These are phyloP conservation scores for Tetheella fluctuosa DNA, from an alignment of 2,888 invertebrate species.

Conservation along the genomic window DNA sequence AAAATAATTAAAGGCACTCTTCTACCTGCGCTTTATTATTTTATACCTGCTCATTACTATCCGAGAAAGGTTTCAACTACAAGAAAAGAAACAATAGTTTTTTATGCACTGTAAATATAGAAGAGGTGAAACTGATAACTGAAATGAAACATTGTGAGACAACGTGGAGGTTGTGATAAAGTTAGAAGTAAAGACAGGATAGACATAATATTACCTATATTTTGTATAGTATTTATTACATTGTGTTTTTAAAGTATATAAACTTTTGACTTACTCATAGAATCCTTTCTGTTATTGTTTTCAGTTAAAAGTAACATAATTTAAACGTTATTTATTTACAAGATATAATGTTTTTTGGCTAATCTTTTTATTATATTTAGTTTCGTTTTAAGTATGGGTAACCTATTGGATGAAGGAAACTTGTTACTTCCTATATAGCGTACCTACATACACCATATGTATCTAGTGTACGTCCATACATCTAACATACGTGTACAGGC, in stretches of 20 bases:
- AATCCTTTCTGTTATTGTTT: too few relatives aligned
- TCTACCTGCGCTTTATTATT: conserved; percentile 66
- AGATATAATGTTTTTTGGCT: not conserved
- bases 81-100: conserved; percentile 72
- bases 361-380: not conserved
- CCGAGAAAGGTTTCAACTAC: conserved; percentile 84
- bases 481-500: conserved; percentile 6
- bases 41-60: conserved; percentile 83
- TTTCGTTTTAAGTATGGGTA: not conserved
- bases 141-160: conserved; percentile 4
- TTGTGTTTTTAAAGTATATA: not conserved
- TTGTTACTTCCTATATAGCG: not conserved
- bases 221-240: not conserved
- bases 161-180: not conserved
- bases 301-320: too few relatives aligned
- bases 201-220: not conserved
- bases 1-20: conserved; percentile 50
- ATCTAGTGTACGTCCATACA: not conserved
- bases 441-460: too few relatives aligned
- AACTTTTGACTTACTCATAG: too few relatives aligned
- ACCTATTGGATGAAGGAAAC: not conserved
- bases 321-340: not conserved
- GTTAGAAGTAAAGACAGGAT: not conserved
- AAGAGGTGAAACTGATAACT: conserved; percentile 7
- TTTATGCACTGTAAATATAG: conserved; percentile 45